Conservation (phyloP, 1,140 invertebrate genomes). For the Brachionus angularis region DNA sequence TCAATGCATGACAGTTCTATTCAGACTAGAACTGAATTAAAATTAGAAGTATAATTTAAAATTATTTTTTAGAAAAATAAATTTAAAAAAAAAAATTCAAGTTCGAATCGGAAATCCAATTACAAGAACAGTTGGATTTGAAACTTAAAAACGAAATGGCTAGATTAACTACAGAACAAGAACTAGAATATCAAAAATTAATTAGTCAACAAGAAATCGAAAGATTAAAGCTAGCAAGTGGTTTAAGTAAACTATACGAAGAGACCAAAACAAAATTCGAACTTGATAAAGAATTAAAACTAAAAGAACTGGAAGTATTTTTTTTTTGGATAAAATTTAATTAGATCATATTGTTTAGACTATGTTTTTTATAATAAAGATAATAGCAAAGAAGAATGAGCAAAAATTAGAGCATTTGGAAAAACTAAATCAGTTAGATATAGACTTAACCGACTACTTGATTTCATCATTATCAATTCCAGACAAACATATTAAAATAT, state of each 20-base stretch:
- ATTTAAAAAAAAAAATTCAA: constrained; percentile 22
- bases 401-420: constrained; percentile 47
- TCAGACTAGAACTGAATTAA: constrained; percentile 50
- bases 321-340: background rate
- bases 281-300: constrained; percentile 15
- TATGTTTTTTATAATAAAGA: background rate
- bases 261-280: constrained; percentile 46
- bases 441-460: constrained; percentile 49
- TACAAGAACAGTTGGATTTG: constrained; percentile 50
- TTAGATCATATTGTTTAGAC: background rate
- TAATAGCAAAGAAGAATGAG: constrained; percentile 45
- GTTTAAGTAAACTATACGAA: constrained; percentile 46
- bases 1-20: constrained; percentile 52
- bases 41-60: constrained; percentile 49
- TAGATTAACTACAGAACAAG: constrained; percentile 47
- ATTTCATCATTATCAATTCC: constrained; percentile 46
- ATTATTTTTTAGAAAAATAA: background rate
- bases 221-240: constrained; percentile 22
- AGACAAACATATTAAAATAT: constrained; percentile 48
- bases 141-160: constrained; percentile 52
- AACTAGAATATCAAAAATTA: constrained; percentile 38
- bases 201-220: constrained; percentile 1
- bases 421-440: constrained; percentile 47
- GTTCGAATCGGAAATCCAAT: constrained; percentile 51
- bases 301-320: constrained; percentile 17